Base-by-base conservation (phyloP, 2,888 invertebrate genomes). In the Tridacna crocea region DNA sequence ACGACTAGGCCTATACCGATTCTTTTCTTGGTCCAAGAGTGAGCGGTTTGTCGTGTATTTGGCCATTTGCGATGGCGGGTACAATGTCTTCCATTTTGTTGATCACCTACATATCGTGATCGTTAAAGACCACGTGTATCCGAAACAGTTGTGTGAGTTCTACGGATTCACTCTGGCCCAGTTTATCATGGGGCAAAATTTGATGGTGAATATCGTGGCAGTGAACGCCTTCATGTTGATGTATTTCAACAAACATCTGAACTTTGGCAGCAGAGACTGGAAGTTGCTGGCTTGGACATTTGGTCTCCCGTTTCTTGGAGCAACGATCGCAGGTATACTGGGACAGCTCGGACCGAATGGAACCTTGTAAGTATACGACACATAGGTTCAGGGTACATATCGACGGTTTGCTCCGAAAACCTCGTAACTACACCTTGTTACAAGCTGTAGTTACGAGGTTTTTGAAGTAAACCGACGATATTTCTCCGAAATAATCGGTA, bases 41-140 rank as follows among this genome's bases (percentile, higher is more conserved):
- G 88, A 88, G 63, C 77, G 88, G 12, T 87, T 87, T 36, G 80
- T 88, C 15, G 86, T 88, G 17, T 88, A 88, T 73, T 75, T 88
- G 60, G 88, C 88, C 11, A 27, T 87, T 10, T 88, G 84, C 75
- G 88, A 88, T 74, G 85, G 85, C 0, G 51, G 82, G 6, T 88
- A 87, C 72, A 88, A 88, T 75, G 70, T 88, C 13, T 79, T 84
- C n/a, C 88, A 88, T 60, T 86, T 84, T 68, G 80, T 82, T 22
- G 88, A 88, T 68, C 88, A 88, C 72, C 60, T 85, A 12, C 88
- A 88, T 61, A 87, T 88, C n/a, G 82, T 84, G 0, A 87, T 88
- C 13, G 78, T 84, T 0, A 81, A 72, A 51, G 66, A 85, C 19
- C 85, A 87, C 63, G 86, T 86, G 0, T 72, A 83, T 75, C 88